Evolutionary conservation across 2,888 invertebrate genomes (phyloP), one percentile per base, ranked within the genome.

Genomic region (Ectemnius continuus): DNA sequence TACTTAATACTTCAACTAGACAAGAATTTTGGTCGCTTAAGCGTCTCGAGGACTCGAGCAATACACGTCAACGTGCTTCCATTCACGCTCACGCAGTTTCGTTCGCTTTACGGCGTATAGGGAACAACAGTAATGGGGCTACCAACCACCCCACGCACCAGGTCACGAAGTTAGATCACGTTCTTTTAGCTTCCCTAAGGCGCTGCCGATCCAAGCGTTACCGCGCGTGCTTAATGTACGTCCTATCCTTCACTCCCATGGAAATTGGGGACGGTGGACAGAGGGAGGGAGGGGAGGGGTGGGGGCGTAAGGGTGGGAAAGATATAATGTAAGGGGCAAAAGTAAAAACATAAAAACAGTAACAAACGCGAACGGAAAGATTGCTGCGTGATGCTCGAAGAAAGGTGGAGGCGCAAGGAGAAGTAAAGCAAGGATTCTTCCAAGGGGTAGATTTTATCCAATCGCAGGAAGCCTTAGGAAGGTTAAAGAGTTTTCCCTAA

Each of bases 51-150:
- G 16, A 26, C 11, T 18, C 26, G 63, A 57, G 18, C 47, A 64
- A 71, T 67, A 74, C 74, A 76, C 74, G 74, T 67, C 67, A 68
- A 74, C 67, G 76, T 36, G 36, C 36, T 36, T 36, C 36, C 48
- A 64, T 64, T 58, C 14, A 3, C 46, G 36, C 20, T 52, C 52
- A 16, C 52, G 52, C 52, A 13, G 16, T 16, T 16, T 16, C 16
- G 36, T 36, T 47, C 18, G n/a, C 36, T 45, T 58, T 14, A 52
- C 57, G 64, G 36, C 64, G 36, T 64, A 23, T 36, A 68, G 52
- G 68, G 61, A 64, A 58, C 65, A 28, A 52, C n/a, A n/a, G 26
- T 18, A 36, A 68, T 23, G 18, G 56, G 14, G 5, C 28, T 59
- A 45, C 45, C n/a, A n/a, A n/a, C n/a, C n/a, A n/a, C n/a, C 23